Evolutionary conservation across 1,140 invertebrate genomes (phyloP).

Genomic region (Drosophila equinoxialis): DNA sequence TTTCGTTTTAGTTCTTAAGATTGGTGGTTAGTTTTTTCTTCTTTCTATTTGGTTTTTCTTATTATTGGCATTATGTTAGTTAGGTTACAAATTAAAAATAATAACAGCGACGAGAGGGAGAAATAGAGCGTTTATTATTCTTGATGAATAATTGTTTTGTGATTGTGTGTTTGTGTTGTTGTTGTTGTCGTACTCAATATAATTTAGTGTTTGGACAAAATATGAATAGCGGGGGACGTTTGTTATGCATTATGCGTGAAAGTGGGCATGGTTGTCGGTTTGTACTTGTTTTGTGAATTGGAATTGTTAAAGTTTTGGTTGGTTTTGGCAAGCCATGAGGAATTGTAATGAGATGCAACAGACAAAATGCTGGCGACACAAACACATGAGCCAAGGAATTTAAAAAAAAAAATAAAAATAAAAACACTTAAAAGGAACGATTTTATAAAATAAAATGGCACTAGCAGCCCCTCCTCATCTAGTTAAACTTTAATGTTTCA

Average conservation of each 20-base stretch:
- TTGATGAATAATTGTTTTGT: constrained; percentile 30
- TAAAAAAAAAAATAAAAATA: not conserved
- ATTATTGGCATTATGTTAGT: constrained; percentile 26
- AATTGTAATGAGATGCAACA: constrained; percentile 61
- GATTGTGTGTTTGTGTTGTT: constrained; percentile 9
- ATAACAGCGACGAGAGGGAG: constrained; percentile 61
- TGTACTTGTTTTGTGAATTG: constrained; percentile 19
- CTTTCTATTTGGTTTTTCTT: constrained; percentile 26
- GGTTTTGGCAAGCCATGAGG: constrained; percentile 56
- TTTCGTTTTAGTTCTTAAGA: constrained; percentile 15
- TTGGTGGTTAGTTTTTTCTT: constrained; percentile 6
- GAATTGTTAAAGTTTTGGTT: not conserved
- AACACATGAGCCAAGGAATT: constrained; percentile 35
- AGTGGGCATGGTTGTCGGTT: constrained; percentile 28
- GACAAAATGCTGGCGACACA: constrained; percentile 63
- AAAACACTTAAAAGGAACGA: not conserved
- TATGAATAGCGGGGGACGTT: constrained; percentile 32
- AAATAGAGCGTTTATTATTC: not conserved
- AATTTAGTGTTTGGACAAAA: constrained; percentile 1
- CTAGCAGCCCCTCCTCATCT: not conserved
- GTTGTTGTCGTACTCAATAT: not conserved
- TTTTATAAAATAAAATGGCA: no score
- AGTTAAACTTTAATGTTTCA: not conserved
- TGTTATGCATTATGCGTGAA: constrained; percentile 38
- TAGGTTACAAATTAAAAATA: constrained; percentile 78